Percentiles rank a stretch among this genome's conserved stretches.
Evolutionary conservation across 2,113 vertebrate species (phyloP).

Genomic region (Chloropsis hardwickii): DNA sequence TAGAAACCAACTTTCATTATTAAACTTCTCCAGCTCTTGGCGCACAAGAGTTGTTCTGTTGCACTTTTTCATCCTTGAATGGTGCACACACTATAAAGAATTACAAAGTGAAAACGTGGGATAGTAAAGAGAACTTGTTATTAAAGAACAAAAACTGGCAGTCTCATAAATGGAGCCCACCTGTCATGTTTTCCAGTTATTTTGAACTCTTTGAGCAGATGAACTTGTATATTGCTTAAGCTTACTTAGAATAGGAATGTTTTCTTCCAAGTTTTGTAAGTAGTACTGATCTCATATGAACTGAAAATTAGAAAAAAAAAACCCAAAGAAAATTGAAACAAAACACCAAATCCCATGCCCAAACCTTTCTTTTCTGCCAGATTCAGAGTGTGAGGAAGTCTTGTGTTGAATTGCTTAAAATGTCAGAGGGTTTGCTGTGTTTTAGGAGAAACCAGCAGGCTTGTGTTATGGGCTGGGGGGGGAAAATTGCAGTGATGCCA

Average conservation of each 20-base stretch:
- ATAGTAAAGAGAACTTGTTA: neutral
- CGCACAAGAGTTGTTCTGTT: neutral
- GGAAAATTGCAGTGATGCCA: neutral
- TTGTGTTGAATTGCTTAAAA: neutral
- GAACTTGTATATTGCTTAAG: neutral
- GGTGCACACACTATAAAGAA: accelerated
- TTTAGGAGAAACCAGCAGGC: neutral
- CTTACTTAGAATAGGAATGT: neutral
- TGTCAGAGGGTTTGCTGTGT: neutral
- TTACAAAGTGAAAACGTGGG: neutral
- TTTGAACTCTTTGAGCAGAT: neutral
- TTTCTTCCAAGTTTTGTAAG: neutral
- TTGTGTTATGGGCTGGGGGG: accelerated
- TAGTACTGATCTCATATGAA: neutral
- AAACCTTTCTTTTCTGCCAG: neutral
- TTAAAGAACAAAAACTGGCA: neutral
- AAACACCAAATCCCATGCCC: neutral
- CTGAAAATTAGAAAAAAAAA: neutral
- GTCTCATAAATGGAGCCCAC: neutral
- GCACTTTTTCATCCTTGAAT: neutral
- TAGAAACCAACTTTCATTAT: neutral
- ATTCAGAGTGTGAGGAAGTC: neutral
- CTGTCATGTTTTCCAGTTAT: neutral
- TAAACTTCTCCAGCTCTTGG: neutral
- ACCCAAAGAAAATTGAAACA: neutral